Conservation (phyloP, 2,113 vertebrate genomes). For the Psittacara wagleri region DNA sequence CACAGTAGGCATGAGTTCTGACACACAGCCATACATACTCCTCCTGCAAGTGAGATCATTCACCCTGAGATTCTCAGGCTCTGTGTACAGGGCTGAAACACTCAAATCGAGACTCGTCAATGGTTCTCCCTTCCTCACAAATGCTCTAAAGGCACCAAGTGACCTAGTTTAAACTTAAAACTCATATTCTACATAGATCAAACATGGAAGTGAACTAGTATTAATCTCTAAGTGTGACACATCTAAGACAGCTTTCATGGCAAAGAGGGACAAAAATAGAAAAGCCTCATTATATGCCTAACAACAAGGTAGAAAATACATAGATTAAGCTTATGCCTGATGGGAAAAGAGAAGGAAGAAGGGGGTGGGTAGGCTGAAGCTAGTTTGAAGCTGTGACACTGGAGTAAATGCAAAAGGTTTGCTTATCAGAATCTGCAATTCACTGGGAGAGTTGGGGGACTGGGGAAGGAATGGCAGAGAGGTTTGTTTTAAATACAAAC, state of each 20-base stretch:
- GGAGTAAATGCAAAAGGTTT: not conserved
- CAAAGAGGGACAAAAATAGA: constrained; percentile 26
- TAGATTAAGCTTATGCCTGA: not conserved
- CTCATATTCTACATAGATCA: not conserved
- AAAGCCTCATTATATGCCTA: not conserved
- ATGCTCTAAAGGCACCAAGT: constrained; percentile 27
- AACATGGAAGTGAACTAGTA: not conserved
- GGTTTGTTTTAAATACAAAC: not conserved
- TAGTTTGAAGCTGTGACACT: not conserved
- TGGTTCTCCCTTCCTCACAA: not conserved
- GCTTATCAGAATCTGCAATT: not conserved
- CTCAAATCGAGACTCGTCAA: not conserved
- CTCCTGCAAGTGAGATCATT: not conserved
- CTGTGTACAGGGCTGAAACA: not conserved
- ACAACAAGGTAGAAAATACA: constrained; percentile 30
- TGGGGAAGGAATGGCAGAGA: not conserved
- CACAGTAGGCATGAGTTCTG: fast-evolving
- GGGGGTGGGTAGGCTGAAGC: not conserved
- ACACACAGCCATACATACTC: fast-evolving
- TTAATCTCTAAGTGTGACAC: not conserved
- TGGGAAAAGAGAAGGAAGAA: not conserved
- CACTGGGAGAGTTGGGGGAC: not conserved
- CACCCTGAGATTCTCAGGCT: not conserved
- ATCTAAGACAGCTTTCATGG: not conserved
- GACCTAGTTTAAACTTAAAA: constrained; percentile 32